Conservation (phyloP, 2,888 invertebrate species). For the Ommatoiulus sabulosus region DNA sequence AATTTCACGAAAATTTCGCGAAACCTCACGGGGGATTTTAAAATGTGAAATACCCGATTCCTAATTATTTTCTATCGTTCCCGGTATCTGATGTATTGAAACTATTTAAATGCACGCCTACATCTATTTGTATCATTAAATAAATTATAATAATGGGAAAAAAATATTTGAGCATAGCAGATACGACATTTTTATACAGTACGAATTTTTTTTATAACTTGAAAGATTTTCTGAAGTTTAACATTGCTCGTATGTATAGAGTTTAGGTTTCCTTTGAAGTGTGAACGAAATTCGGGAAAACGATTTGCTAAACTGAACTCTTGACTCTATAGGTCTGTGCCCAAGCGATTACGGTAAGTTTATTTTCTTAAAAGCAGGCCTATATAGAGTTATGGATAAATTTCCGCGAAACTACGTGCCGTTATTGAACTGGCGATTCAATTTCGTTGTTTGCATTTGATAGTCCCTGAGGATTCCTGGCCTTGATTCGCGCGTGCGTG, state of each 20-base stretch:
- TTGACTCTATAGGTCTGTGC: conserved; percentile 47
- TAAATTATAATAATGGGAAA: neutral
- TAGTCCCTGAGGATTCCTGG: neutral
- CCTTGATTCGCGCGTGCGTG: neutral
- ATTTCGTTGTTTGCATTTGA: neutral
- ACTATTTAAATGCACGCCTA: too few relatives aligned
- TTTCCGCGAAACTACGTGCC: neutral
- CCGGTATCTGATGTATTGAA: too few relatives aligned
- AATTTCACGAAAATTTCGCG: too few relatives aligned
- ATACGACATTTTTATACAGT: neutral
- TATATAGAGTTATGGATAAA: neutral
- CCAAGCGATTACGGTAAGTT: conserved; percentile 47
- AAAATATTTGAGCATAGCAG: neutral
- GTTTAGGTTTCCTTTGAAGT: neutral
- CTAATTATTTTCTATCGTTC: too few relatives aligned
- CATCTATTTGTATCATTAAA: too few relatives aligned
- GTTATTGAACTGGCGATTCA: neutral
- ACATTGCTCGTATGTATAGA: neutral
- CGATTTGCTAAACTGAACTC: conserved; percentile 12
- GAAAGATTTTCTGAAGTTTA: neutral
- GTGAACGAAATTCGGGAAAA: neutral
- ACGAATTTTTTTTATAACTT: neutral
- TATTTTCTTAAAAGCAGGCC: conserved; percentile 39
- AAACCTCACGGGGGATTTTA: too few relatives aligned
- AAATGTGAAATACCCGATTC: too few relatives aligned